Evolutionary conservation across 2,888 invertebrate species (phyloP), one percentile per base, ranked within the genome.

Genomic region (Dasysyrphus tricinctus): DNA sequence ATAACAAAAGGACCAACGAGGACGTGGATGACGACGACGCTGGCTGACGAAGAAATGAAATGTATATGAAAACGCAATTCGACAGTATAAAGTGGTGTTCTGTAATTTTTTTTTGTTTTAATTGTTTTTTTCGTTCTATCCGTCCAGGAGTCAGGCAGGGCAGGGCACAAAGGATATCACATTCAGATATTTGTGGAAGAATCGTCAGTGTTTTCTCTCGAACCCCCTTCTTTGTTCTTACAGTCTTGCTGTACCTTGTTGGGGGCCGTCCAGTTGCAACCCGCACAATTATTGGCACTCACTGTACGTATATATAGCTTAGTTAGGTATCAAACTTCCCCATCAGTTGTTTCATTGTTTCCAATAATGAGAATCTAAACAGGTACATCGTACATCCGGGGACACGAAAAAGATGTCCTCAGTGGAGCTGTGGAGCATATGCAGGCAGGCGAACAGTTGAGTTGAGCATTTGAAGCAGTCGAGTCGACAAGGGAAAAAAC

Each of bases 321-420:
- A 24, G 61, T 61, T 61, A 67, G 47, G 49, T 49, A 67, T 49
- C 65, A 29, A 76, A 65, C 37, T 74, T 57, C 67, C 59, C 56
- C 69, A 79, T 74, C 61, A 63, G 51, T 78, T 81, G 86, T 72
- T 86, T 86, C 75, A 81, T 86, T 86, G 86, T 86, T 81, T 81
- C 81, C 82, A 79, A 86, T 86, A 86, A 86, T 86, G 82, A 86
- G 78, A 78, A 82, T 86, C 86, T 86, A 86, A 86, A 78, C 78
- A 82, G 76, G 76, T 65, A 54, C 69, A 75, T 12, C 44, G 37
- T 32, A 65, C 47, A 65, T 32, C 65, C 32, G 32, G 16, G 44
- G 16, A 47, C 47, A 37, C 19, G 49, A 61, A 80, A 78, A 69
- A 77, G 59, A 42, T 57, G 51, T 63, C 47, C 59, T 24, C 34